phyloP scores from a whole-genome alignment of 2,797 vertebrate species.

The Chelidonichthys spinosus region DNA sequence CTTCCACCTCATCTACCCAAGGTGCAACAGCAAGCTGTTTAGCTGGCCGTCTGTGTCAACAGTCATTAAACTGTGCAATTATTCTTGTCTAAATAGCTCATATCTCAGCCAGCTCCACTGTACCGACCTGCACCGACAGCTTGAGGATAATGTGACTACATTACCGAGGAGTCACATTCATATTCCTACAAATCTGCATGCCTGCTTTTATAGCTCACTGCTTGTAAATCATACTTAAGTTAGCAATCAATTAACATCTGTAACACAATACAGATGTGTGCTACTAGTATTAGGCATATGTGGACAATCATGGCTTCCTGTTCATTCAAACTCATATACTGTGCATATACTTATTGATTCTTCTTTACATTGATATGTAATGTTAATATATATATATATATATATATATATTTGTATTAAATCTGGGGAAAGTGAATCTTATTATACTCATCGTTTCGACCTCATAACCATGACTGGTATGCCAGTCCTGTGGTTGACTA shows the following conservation, averaged over 20 bases:
- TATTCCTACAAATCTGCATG: background rate
- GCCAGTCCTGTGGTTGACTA: background rate
- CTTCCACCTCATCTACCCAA: constrained; percentile 11
- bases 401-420: no score
- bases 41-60: constrained; percentile 34
- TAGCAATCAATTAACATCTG: constrained; percentile 4
- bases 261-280: background rate
- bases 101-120: constrained; percentile 46
- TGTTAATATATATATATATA: no score
- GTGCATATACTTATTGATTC: background rate
- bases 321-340: background rate
- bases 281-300: background rate
- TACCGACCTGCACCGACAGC: constrained; percentile 59
- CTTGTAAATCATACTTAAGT: background rate
- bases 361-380: background rate
- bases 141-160: constrained; percentile 7
- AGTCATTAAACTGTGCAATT: constrained; percentile 27
- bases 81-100: constrained; percentile 18
- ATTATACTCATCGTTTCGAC: background rate
- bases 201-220: constrained; percentile 1
- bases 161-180: background rate
- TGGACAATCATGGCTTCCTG: background rate
- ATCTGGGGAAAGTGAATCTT: no score
- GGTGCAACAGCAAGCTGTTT: constrained; percentile 21
- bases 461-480: background rate